Evolutionary conservation across 2,113 vertebrate species (phyloP), one percentile per base, ranked within the genome.

Genomic region (Oncorhynchus tshawytscha): DNA sequence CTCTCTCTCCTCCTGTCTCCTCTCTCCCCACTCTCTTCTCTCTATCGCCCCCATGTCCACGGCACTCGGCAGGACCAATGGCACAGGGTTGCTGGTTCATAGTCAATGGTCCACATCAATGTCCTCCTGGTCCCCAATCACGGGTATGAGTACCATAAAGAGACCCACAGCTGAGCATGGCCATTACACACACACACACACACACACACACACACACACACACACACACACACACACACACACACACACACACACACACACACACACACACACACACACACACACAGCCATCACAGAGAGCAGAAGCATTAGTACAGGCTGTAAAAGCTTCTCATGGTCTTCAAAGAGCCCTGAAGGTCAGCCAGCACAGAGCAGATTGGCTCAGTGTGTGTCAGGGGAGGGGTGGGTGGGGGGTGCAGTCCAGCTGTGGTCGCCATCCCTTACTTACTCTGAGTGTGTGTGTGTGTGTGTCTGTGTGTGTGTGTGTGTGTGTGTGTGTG

Each of bases 291-390:
- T 3, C 64, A 70, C 71, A 74, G 27, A 71, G 57, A 24, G 64
- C 64, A 57, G 34, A 20, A 70, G 65, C 48, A 71, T 22, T 51
- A 62, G 29, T 73, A 18, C 29, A 57, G 73, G 83, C 78, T 88
- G 84, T 91, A 90, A 93, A 91, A 79, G 78, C 87, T 85, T 88
- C 89, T 82, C 68, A 74, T 79, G 81, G 78, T 77, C 76, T 81
- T 89, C 78, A 90, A 91, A 84, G 18, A 67, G 71, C 82, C 34
- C 77, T 90, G 88, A 92, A 93, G 89, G 91, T 89, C 90, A 92
- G 59, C 7, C 18, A 22, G 20, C n/a, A 15, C 18, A 20, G n/a
- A 5, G 59, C 48, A 59, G 79, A 71, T 25, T 72, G 83, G 39
- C 39, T 45, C 6, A 34, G 34, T 34, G 34, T 45, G 39, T 45